Base-by-base conservation (phyloP, 1,140 invertebrate species). In the Hermetia illucens region DNA sequence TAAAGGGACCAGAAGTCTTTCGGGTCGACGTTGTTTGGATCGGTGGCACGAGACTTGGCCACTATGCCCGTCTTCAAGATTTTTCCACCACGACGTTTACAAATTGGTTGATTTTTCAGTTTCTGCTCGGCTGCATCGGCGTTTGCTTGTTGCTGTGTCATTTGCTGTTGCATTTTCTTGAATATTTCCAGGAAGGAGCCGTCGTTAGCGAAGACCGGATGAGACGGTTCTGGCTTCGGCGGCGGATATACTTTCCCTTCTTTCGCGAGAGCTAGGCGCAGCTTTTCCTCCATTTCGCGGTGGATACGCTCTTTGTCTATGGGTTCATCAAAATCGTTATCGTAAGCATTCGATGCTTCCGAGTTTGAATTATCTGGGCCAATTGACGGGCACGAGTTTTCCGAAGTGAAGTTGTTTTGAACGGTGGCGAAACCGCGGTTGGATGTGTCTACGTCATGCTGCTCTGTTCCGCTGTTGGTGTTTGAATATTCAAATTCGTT, bases 1-100 rank as follows among this genome's bases (percentile, higher is more conserved):
- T 94, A 94, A 3, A 87, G 62, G 0, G 85, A 82, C 88, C 88
- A 93, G 5, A 88, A 84, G 63, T 92, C 87, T 57, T 82, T 84
- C 0, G 79, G 77, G 39, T 75, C 69, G n/a, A 54, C 58, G 20
- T 72, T 68, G n/a, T 63, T 62, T 13, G 63, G 63, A 20, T 74
- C 72, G 29, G 71, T 66, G 18, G 70, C 70, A 56, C 82, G 79
- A 19, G 73, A 69, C 53, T 92, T 92, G 46, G 88, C 85, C 16
- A 92, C 87, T 55, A 89, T 69, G 27, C 88, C 87, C 27, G 87
- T 91, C 58, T 89, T 88, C 1, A 92, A 64, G 20, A 89, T 79
- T 53, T 82, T 75, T 1, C 85, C 85, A 30, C 84, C 86, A 37
- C 86, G 68, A 46, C 88, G 69, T 53, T 91, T 88, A 15, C 85